Evolutionary conservation across 2,113 vertebrate genomes (phyloP).

Genomic region (Phyllostomus discolor): DNA sequence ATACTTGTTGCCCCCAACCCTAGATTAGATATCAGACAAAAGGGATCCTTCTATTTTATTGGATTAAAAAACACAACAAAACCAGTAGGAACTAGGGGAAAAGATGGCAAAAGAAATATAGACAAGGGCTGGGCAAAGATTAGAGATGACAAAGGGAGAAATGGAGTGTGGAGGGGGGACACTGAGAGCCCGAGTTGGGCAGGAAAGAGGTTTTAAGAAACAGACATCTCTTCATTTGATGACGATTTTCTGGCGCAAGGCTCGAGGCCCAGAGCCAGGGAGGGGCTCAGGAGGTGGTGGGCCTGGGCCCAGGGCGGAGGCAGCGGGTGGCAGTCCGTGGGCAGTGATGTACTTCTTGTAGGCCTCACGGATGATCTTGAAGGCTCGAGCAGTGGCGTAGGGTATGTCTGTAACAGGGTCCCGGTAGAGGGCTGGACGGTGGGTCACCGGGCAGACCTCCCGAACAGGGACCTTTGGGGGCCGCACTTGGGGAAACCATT

Average conservation of each 20-base stretch:
- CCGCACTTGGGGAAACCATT: constrained; percentile 80
- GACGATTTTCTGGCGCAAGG: constrained; percentile 87
- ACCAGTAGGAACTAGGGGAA: neutral
- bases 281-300: constrained; percentile 58
- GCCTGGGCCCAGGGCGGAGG: constrained; percentile 75
- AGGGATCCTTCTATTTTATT: constrained; percentile 63
- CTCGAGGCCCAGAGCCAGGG: constrained; percentile 68
- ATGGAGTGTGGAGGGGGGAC: neutral
- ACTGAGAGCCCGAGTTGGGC: neutral
- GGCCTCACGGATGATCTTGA: constrained; percentile 95
- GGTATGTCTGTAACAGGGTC: constrained; percentile 97
- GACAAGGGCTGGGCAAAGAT: neutral
- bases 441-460: constrained; percentile 95
- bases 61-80: constrained; percentile 56
- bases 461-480: constrained; percentile 82
- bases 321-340: constrained; percentile 89
- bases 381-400: constrained; percentile 90
- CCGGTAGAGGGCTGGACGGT: constrained; percentile 90
- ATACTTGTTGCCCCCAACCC: neutral
- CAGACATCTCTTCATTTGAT: constrained; percentile 82
- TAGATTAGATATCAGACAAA: constrained; percentile 11
- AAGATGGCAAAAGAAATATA: neutral
- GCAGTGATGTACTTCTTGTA: constrained; percentile 95
- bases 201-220: constrained; percentile 14
- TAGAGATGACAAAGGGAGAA: neutral